These are phyloP conservation scores for Brachionus asplanchnoidis DNA, from an alignment of 1,140 invertebrate species.

Conservation along the genomic window DNA sequence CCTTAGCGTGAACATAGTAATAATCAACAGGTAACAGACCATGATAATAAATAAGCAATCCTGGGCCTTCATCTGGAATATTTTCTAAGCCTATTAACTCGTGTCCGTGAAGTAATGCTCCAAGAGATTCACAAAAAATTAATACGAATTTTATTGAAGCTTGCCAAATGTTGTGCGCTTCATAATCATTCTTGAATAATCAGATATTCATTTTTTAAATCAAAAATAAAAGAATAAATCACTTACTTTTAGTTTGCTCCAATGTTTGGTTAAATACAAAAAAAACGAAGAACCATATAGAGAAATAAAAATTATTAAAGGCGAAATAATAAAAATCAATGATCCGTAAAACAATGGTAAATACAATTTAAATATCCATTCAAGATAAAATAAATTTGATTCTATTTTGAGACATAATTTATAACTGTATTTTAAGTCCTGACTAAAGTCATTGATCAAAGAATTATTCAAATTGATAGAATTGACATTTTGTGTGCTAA, in stretches of 20 bases:
- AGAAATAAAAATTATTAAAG: background rate
- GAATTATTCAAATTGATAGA: background rate
- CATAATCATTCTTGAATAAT: background rate
- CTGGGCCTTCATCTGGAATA: conserved; percentile 76
- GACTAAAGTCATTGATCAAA: background rate
- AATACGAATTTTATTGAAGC: conserved; percentile 7
- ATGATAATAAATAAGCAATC: conserved; percentile 91
- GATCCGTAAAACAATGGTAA: background rate
- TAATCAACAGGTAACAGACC: conserved; percentile 92
- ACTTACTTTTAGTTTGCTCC: conserved; percentile 37
- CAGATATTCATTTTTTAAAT: too few species aligned
- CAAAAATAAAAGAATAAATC: background rate
- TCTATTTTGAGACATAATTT: conserved; percentile 15
- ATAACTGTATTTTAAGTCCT: background rate
- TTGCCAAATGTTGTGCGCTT: conserved; percentile 20
- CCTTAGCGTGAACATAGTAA: conserved; percentile 86
- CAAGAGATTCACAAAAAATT: conserved; percentile 20
- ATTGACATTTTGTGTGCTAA: background rate
- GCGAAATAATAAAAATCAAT: conserved; percentile 18
- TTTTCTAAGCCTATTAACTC: conserved; percentile 87
- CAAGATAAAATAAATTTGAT: conserved; percentile 30
- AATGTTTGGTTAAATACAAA: conserved; percentile 28
- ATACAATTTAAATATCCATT: conserved; percentile 14
- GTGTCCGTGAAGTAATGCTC: conserved; percentile 63
- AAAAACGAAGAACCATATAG: conserved; percentile 26